Base-by-base conservation (phyloP, 2,113 vertebrate species). In the Apus apus region DNA sequence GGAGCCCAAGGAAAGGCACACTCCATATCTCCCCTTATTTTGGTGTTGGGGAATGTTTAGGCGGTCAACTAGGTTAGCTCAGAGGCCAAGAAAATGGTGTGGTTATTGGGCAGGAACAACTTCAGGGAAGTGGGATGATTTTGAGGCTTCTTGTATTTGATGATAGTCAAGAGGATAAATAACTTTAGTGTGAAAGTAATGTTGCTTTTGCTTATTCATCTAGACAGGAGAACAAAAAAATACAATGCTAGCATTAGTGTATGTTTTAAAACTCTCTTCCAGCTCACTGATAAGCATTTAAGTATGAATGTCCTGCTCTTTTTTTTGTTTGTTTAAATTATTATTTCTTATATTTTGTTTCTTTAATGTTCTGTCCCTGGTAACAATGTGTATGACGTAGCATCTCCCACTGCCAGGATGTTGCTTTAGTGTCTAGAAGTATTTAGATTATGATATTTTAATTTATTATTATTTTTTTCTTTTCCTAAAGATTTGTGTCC, bases 401-500 rank as follows among this genome's bases (percentile, higher is more conserved):
- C 62, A 80, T 93, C 89, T 83, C 60, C 82, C 84, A 89, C 60
- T 82, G 71, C 70, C 96, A 82, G 89, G 75, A 74, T 95, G 95
- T 82, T 86, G 93, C 86, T 93, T 93, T 90, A 78, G 65, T 93
- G 54, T 96, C 82, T 96, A 88, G 82, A 94, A 89, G 25, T 93
- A 87, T 94, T 93, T 93, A 82, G 82, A 94, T 90, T 68, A 93
- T 97, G 80, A 87, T 97, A 65, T 9, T 62, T 61, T 67, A 50
- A 43, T 72, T 82, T 70, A 58, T 50, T 93, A 83, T 22, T 38
- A 38, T 95, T 18, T 58, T 45, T 96, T 94, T 90, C 46, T 93
- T 96, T 74, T 93, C 80, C 74, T n/a, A 94, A 93, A 91, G 72
- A 93, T 93, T 64, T 71, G 85, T 96, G 96, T 97, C 97, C 96